These are phyloP conservation scores for Atta colombica DNA, from an alignment of 1,140 invertebrate species.

Conservation along the genomic window DNA sequence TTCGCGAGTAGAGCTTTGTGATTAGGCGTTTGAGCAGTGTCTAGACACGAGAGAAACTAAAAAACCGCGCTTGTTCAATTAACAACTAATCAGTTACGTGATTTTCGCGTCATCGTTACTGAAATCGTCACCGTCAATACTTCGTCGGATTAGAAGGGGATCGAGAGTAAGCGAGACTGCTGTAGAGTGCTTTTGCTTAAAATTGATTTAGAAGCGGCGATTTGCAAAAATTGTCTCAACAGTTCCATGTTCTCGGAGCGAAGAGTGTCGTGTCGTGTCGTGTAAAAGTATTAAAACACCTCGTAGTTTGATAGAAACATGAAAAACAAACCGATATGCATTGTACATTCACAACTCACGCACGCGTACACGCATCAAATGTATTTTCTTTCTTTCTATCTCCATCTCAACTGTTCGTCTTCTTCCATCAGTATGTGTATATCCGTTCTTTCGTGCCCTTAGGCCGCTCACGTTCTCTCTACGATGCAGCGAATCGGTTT, in stretches of 20 bases:
- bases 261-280: constrained; percentile 46
- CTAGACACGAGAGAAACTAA: constrained; percentile 65
- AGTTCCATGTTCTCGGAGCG: constrained; percentile 16
- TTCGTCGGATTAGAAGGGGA: background rate
- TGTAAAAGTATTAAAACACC: constrained; percentile 83
- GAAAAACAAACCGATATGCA: constrained; percentile 79
- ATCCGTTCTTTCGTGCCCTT: constrained; percentile 38
- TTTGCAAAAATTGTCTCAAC: constrained; percentile 13
- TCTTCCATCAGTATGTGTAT: constrained; percentile 5
- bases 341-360: constrained; percentile 63
- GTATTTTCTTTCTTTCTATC: constrained; percentile 47
- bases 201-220: constrained; percentile 52
- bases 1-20: constrained; percentile 84
- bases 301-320: constrained; percentile 78
- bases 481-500: constrained; percentile 33
- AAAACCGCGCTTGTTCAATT: constrained; percentile 61
- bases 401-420: constrained; percentile 45
- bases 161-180: constrained; percentile 47
- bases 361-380: constrained; percentile 58
- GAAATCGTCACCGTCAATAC: constrained; percentile 28
- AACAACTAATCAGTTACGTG: constrained; percentile 51
- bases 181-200: constrained; percentile 26
- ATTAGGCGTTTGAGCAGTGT: constrained; percentile 84
- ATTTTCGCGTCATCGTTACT: constrained; percentile 49
- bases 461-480: constrained; percentile 53